Evolutionary conservation across 2,888 invertebrate species (phyloP).

Genomic region (Chrysopilus asiliformis): DNA sequence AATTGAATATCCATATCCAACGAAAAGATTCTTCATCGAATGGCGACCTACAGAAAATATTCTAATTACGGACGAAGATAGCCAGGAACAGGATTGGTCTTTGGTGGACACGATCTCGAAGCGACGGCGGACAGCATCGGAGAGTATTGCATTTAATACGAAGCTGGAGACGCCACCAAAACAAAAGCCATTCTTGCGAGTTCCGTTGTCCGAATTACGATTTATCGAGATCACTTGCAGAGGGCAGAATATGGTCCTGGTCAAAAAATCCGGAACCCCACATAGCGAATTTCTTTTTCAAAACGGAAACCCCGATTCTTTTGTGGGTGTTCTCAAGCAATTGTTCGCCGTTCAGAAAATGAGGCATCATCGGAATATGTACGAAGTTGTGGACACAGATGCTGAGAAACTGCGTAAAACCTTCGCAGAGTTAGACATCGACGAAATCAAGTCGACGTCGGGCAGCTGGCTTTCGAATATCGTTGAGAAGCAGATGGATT

Average conservation of each 20-base stretch:
- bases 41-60: constrained; percentile 64
- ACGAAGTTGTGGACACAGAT: constrained; percentile 55
- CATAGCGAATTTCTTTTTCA: constrained; percentile 71
- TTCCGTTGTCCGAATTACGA: constrained; percentile 49
- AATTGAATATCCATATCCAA: constrained; percentile 32
- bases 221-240: constrained; percentile 46
- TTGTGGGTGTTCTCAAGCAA: constrained; percentile 29
- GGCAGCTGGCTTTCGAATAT: constrained; percentile 33
- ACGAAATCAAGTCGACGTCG: constrained; percentile 31
- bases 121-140: constrained; percentile 31
- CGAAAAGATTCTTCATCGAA: constrained; percentile 52
- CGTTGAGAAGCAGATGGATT: constrained; percentile 21
- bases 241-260: constrained; percentile 46
- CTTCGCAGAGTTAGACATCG: constrained; percentile 73
- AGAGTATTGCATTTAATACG: constrained; percentile 32
- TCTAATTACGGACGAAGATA: constrained; percentile 61
- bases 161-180: constrained; percentile 19
- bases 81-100: constrained; percentile 67
- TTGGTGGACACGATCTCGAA: constrained; percentile 54
- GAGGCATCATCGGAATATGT: constrained; percentile 55
- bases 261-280: constrained; percentile 46
- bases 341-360: constrained; percentile 26
- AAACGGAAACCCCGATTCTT: constrained; percentile 67
- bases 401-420: constrained; percentile 64
- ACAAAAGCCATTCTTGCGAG: constrained; percentile 40